These are phyloP conservation scores for Pampus argenteus DNA, from an alignment of 2,797 vertebrate genomes.

Conservation along the genomic window DNA sequence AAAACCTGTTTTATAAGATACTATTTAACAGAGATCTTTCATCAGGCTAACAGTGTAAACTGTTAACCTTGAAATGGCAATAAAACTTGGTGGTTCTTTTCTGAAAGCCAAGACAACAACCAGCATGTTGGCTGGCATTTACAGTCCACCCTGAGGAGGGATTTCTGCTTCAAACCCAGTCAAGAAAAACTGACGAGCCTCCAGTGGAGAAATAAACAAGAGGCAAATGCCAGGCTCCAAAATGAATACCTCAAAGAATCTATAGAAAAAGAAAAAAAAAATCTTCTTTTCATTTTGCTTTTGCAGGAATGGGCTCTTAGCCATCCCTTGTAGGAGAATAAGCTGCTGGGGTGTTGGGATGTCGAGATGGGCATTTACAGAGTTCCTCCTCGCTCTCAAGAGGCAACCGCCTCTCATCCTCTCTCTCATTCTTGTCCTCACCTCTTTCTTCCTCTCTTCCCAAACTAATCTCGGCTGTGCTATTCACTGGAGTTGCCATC, in stretches of 20 bases:
- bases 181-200: conserved; percentile 63
- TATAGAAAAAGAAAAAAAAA: conserved; percentile 33
- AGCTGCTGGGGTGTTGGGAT: conserved; percentile 12
- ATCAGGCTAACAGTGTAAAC: conserved; percentile 5
- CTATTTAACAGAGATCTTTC: conserved; percentile 5
- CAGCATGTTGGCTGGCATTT: conserved; percentile 79
- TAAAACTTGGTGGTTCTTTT: conserved; percentile 47
- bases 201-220: conserved; percentile 69
- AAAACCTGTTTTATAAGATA: conserved; percentile 9
- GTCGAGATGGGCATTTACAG: conserved; percentile 17
- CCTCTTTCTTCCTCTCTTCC: conserved; percentile 33
- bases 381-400: conserved; percentile 15
- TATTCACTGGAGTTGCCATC: conserved; percentile 66
- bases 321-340: conserved; percentile 23
- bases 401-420: conserved; percentile 27
- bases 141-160: conserved; percentile 69
- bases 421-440: conserved; percentile 21
- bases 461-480: conserved; percentile 55
- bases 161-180: conserved; percentile 60
- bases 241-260: conserved; percentile 57
- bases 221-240: conserved; percentile 69
- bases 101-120: conserved; percentile 63
- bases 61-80: conserved; percentile 21
- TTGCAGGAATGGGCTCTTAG: conserved; percentile 22
- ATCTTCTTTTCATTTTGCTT: conserved; percentile 49